Evolutionary conservation across 2,888 invertebrate genomes (phyloP).

Genomic region (Pegoplata infirma): DNA sequence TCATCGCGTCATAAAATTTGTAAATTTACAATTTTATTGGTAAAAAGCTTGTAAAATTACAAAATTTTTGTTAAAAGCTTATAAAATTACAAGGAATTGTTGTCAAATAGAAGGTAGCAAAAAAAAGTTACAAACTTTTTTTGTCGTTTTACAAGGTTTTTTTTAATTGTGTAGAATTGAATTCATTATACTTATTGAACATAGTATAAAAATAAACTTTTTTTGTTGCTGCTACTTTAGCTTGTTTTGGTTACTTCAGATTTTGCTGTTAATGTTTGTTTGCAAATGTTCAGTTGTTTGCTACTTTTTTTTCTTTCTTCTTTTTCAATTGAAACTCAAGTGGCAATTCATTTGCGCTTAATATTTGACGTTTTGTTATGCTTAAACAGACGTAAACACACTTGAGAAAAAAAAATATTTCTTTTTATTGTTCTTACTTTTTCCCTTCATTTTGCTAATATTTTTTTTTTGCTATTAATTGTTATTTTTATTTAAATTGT

Average conservation of each 20-base stretch:
- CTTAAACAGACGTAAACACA: constrained; percentile 54
- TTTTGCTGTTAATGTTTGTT: not conserved
- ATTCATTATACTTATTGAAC: too few relatives aligned
- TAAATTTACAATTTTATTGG: too few relatives aligned
- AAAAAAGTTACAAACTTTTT: too few relatives aligned
- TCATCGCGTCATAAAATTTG: too few relatives aligned
- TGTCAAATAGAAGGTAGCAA: too few relatives aligned
- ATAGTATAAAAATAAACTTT: not conserved
- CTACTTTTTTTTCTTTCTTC: not conserved
- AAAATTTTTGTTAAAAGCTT: too few relatives aligned
- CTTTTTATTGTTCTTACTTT: too few relatives aligned
- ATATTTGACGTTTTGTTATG: constrained; percentile 59
- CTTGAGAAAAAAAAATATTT: constrained; percentile 46
- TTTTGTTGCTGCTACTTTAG: constrained; percentile 11
- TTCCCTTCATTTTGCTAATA: not conserved
- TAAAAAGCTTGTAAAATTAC: too few relatives aligned
- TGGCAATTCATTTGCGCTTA: constrained; percentile 61
- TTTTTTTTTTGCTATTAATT: not conserved
- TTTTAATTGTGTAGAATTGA: too few relatives aligned
- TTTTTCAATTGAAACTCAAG: constrained; percentile 57
- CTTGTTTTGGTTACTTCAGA: constrained; percentile 19
- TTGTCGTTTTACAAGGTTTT: too few relatives aligned
- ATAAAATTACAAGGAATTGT: too few relatives aligned
- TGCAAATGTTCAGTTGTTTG: constrained; percentile 2
- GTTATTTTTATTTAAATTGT: not conserved